phyloP scores from a whole-genome alignment of 2,797 vertebrate genomes.

The Melanotaenia nigrans region DNA sequence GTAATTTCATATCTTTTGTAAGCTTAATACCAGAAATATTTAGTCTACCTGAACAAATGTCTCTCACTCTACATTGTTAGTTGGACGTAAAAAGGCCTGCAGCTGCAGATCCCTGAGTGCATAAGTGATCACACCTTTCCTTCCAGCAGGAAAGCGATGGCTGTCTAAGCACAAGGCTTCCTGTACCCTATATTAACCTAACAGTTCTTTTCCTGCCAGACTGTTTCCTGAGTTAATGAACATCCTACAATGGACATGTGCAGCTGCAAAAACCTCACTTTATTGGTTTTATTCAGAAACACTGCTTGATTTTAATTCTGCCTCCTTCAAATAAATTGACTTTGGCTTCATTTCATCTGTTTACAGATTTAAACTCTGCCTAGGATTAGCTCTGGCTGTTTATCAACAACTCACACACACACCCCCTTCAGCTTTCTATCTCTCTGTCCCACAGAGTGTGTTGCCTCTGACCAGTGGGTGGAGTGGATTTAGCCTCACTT shows the following conservation, averaged over 20 bases:
- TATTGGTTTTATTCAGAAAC: slow-evolving; percentile 18
- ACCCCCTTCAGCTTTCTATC: slow-evolving; percentile 23
- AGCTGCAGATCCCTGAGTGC: slow-evolving; percentile 64
- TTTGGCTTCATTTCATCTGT: slow-evolving; percentile 17
- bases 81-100: slow-evolving; percentile 39
- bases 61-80: background rate
- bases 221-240: slow-evolving; percentile 69
- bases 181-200: slow-evolving; percentile 70
- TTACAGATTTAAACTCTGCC: background rate
- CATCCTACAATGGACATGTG: slow-evolving; percentile 52
- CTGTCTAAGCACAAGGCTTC: slow-evolving; percentile 78
- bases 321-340: slow-evolving; percentile 6
- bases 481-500: slow-evolving; percentile 67
- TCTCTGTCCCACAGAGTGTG: slow-evolving; percentile 49
- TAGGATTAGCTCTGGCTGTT: slow-evolving; percentile 29
- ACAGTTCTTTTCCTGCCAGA: slow-evolving; percentile 64
- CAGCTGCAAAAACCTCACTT: slow-evolving; percentile 51
- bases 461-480: slow-evolving; percentile 65
- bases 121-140: slow-evolving; percentile 74
- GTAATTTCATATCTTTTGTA: background rate
- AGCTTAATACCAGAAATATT: background rate
- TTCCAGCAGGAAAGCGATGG: slow-evolving; percentile 75
- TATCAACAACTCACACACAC: slow-evolving; percentile 16
- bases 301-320: slow-evolving; percentile 8
- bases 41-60: background rate